A percentile compares a stretch with the other conserved stretches of the same genome.
Evolutionary conservation across 2,113 vertebrate species (phyloP).

Genomic region (Tylochromis polylepis): DNA sequence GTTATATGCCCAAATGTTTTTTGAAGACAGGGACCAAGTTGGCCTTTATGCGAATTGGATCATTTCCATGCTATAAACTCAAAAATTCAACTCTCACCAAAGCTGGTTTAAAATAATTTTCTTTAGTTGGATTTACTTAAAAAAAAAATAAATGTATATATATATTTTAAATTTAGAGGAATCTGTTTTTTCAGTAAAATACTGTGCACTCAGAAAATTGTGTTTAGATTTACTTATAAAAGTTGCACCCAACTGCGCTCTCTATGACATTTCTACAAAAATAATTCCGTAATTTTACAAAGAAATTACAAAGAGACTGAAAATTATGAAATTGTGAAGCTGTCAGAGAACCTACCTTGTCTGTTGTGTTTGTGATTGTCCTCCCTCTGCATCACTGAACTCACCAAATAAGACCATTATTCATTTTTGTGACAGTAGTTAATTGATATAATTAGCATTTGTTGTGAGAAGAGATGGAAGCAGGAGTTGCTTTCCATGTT

Average conservation of each 20-base stretch:
- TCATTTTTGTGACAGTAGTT: background rate
- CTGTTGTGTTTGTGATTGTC: background rate
- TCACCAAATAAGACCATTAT: background rate
- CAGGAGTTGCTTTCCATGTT: background rate
- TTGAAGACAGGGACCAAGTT: too few relatives aligned
- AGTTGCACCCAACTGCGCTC: background rate
- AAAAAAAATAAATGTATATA: too few relatives aligned
- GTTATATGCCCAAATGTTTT: too few relatives aligned
- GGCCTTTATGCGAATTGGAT: too few relatives aligned
- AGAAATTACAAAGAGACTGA: background rate
- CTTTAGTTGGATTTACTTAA: rapidly evolving
- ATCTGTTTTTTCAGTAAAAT: background rate
- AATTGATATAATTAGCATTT: background rate
- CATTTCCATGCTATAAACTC: too few relatives aligned
- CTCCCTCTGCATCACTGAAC: background rate
- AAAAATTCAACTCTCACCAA: too few relatives aligned
- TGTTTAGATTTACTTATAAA: background rate
- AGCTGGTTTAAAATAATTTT: too few relatives aligned
- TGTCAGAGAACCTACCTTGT: background rate
- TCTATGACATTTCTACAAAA: background rate
- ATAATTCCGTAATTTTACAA: background rate
- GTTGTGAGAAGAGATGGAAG: background rate
- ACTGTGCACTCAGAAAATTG: background rate
- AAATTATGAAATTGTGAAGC: background rate
- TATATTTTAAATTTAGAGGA: background rate